Conservation (phyloP, 53 echinoderm and acorn worm species). For the Glandiceps talaboti region DNA sequence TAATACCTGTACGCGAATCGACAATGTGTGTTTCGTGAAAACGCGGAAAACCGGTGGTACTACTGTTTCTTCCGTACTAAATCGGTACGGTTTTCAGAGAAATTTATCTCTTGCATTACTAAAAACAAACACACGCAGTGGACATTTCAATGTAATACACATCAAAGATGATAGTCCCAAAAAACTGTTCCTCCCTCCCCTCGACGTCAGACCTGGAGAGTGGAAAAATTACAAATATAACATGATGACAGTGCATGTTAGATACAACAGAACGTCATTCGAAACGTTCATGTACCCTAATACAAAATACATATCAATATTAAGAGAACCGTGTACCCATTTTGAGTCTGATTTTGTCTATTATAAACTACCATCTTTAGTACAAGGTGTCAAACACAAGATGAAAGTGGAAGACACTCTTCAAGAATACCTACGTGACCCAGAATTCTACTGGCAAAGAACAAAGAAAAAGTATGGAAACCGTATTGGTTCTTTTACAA, state of each 20-base stretch:
- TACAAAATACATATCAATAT: constrained; percentile 50
- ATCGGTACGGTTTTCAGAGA: constrained; percentile 39
- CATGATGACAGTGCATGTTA: constrained; percentile 48
- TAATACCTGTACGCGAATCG: too few relatives aligned
- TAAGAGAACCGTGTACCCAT: constrained; percentile 59
- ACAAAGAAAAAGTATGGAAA: constrained; percentile 11
- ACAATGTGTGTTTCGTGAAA: constrained; percentile 58
- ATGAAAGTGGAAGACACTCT: constrained; percentile 1
- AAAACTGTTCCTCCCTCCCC: constrained; percentile 40
- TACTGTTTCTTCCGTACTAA: constrained; percentile 41
- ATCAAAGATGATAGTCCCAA: constrained; percentile 22
- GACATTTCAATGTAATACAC: constrained; percentile 31
- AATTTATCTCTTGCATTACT: constrained; percentile 50
- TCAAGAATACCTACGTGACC: constrained; percentile 35
- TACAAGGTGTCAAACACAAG: neutral
- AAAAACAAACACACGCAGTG: constrained; percentile 22
- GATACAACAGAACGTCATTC: constrained; percentile 46
- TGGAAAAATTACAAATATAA: constrained; percentile 36
- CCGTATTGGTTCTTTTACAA: constrained; percentile 39
- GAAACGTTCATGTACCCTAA: constrained; percentile 49
- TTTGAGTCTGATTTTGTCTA: constrained; percentile 66
- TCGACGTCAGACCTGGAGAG: constrained; percentile 15
- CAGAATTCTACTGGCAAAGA: constrained; percentile 30
- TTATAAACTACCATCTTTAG: constrained; percentile 3
- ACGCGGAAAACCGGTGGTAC: constrained; percentile 75